Percentiles rank a stretch among this genome's conserved stretches.
Evolutionary conservation across 2,888 invertebrate species (phyloP).

Genomic region (Trisateles emortualis): DNA sequence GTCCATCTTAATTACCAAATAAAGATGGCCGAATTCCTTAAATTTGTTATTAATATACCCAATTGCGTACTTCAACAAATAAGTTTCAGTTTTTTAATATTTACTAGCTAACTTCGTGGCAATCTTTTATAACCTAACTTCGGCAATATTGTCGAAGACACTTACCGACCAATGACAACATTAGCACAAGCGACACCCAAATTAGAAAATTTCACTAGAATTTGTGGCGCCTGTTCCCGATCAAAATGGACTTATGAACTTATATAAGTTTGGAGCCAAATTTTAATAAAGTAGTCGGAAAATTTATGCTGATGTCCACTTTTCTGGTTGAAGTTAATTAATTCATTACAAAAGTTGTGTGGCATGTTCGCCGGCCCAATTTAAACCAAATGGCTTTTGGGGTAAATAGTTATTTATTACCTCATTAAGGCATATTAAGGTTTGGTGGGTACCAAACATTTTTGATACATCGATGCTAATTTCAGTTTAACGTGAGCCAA

Average conservation of each 20-base stretch:
- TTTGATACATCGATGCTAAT: slow-evolving; percentile 16
- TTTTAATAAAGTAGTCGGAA: slow-evolving; percentile 68
- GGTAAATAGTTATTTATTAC: slow-evolving; percentile 67
- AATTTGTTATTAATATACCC: too few relatives aligned
- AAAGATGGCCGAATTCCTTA: too few relatives aligned
- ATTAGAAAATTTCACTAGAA: slow-evolving; percentile 65
- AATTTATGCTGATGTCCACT: slow-evolving; percentile 65
- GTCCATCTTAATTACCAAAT: too few relatives aligned
- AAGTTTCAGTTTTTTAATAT: background rate
- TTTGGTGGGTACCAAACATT: slow-evolving; percentile 30
- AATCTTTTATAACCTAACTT: slow-evolving; percentile 41
- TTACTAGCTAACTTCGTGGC: slow-evolving; percentile 1
- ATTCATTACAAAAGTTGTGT: slow-evolving; percentile 72
- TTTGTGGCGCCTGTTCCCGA: slow-evolving; percentile 64
- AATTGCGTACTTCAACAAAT: background rate
- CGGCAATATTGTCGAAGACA: slow-evolving; percentile 39
- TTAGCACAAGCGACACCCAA: slow-evolving; percentile 69
- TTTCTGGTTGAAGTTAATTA: slow-evolving; percentile 65
- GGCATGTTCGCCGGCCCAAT: slow-evolving; percentile 61
- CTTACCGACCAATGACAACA: slow-evolving; percentile 59
- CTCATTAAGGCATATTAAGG: slow-evolving; percentile 53
- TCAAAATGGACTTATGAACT: slow-evolving; percentile 56
- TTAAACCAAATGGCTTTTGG: slow-evolving; percentile 60
- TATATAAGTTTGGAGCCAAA: slow-evolving; percentile 55
- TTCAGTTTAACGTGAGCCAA: background rate